Percentiles rank a stretch among this genome's conserved stretches.
Conservation (phyloP, 2,888 invertebrate genomes). For the Epistrophella euchroma region DNA sequence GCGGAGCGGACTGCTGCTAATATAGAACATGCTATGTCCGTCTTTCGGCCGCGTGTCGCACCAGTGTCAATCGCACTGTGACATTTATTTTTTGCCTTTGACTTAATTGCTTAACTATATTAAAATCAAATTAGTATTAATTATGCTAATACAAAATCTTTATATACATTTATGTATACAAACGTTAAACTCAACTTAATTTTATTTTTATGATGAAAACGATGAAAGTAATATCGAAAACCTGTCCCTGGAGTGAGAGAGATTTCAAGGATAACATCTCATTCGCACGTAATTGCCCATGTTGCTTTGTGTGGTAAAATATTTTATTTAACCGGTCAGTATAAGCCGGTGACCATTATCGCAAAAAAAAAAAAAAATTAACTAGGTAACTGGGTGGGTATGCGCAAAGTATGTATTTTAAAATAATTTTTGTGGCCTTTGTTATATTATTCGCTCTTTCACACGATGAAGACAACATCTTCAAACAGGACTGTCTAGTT, state of each 20-base stretch:
- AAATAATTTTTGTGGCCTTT: not conserved
- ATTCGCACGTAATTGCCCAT: constrained; percentile 49
- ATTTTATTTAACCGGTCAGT: constrained; percentile 44
- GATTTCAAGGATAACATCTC: constrained; percentile 70
- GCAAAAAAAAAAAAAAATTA: constrained; percentile 46
- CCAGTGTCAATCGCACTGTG: not conserved
- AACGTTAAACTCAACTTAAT: constrained; percentile 10
- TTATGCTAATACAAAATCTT: constrained; percentile 30
- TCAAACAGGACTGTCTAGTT: constrained; percentile 57
- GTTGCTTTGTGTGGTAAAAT: constrained; percentile 50
- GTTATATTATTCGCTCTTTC: constrained; percentile 11
- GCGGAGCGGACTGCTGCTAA: not conserved
- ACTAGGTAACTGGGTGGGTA: constrained; percentile 41
- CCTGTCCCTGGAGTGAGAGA: constrained; percentile 57
- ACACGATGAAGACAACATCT: constrained; percentile 27
- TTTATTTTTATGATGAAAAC: constrained; percentile 48
- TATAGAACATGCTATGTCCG: not conserved
- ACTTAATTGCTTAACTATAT: constrained; percentile 23
- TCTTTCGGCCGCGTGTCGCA: too few species aligned
- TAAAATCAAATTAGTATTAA: constrained; percentile 47
- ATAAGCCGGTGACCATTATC: constrained; percentile 30
- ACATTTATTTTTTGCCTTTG: constrained; percentile 32
- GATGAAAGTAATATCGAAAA: constrained; percentile 44
- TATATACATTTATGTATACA: not conserved
- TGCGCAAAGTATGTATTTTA: constrained; percentile 9